Evolutionary conservation across 23 tunicate genomes (phyloP).

Genomic region (Botrylloides violaceus): DNA sequence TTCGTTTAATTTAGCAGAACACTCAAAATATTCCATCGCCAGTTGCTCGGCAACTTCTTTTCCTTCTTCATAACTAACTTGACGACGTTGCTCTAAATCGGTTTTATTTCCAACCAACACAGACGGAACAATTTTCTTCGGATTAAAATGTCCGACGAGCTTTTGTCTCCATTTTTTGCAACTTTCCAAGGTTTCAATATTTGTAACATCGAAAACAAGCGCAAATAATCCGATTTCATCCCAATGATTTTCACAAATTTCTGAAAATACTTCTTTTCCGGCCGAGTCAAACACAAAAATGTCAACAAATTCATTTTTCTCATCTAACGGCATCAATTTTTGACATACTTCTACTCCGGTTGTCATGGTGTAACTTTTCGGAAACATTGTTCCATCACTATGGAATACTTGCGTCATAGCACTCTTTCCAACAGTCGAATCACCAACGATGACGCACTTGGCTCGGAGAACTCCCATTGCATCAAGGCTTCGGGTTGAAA

Average conservation of each 20-base stretch:
- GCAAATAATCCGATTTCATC: constrained; percentile 64
- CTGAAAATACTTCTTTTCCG: constrained; percentile 50
- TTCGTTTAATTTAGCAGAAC: constrained; percentile 66
- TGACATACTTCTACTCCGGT: constrained; percentile 38
- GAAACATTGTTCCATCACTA: constrained; percentile 73
- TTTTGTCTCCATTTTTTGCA: constrained; percentile 61
- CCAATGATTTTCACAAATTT: constrained; percentile 47
- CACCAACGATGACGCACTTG: constrained; percentile 77
- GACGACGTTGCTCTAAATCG: constrained; percentile 48
- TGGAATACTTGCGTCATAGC: constrained; percentile 67
- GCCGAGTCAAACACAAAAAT: constrained; percentile 71
- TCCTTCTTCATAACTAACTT: constrained; percentile 34
- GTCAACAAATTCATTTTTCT: constrained; percentile 28
- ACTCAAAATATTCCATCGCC: constrained; percentile 50
- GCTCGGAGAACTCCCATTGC: constrained; percentile 60
- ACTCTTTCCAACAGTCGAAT: constrained; percentile 75
- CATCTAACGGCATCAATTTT: constrained; percentile 28
- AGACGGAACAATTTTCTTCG: constrained; percentile 23
- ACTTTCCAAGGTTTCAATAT: constrained; percentile 37
- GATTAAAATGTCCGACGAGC: constrained; percentile 36
- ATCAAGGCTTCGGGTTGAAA: no score
- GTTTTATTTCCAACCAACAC: constrained; percentile 70
- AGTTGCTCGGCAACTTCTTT: constrained; percentile 36
- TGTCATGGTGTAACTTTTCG: constrained; percentile 74
- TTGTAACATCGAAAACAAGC: constrained; percentile 77